Conservation (phyloP, 2,888 invertebrate genomes). For the Dynastes hyllus region DNA sequence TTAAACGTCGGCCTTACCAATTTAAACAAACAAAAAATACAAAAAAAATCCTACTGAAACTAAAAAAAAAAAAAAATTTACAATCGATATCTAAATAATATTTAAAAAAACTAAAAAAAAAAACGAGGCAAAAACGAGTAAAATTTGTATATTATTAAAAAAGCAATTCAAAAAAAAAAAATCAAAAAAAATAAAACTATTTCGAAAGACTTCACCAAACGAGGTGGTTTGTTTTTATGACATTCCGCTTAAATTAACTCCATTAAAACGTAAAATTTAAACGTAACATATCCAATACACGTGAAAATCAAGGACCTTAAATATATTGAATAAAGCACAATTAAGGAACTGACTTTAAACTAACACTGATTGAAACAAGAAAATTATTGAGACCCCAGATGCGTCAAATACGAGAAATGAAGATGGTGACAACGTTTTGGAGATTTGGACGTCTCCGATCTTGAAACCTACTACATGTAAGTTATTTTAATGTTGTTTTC, state of each 20-base stretch:
- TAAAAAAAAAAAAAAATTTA: conserved; percentile 18
- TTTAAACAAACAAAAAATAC: conserved; percentile 58
- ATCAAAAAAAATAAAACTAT: conserved; percentile 60
- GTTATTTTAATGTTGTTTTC: background rate
- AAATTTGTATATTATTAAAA: conserved; percentile 55
- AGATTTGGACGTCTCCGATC: background rate
- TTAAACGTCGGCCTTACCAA: conserved; percentile 70
- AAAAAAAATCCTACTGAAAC: conserved; percentile 56
- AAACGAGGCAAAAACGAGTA: conserved; percentile 7
- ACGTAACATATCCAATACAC: too few species aligned
- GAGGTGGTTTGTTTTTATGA: too few species aligned
- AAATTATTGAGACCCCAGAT: conserved; percentile 56
- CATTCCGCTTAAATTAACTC: too few species aligned
- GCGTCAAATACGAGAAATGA: background rate
- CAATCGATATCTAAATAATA: conserved; percentile 11
- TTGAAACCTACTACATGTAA: background rate
- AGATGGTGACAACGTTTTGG: background rate
- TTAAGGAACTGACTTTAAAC: too few species aligned
- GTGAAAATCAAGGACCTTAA: too few species aligned
- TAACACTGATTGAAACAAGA: too few species aligned
- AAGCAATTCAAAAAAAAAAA: conserved; percentile 63
- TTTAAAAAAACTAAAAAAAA: background rate
- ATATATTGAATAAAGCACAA: too few species aligned
- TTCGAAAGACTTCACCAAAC: too few species aligned
- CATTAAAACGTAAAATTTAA: too few species aligned